Evolutionary conservation across 2,888 invertebrate species (phyloP), one percentile per base, ranked within the genome.

Genomic region (Alloplasta piceator): DNA sequence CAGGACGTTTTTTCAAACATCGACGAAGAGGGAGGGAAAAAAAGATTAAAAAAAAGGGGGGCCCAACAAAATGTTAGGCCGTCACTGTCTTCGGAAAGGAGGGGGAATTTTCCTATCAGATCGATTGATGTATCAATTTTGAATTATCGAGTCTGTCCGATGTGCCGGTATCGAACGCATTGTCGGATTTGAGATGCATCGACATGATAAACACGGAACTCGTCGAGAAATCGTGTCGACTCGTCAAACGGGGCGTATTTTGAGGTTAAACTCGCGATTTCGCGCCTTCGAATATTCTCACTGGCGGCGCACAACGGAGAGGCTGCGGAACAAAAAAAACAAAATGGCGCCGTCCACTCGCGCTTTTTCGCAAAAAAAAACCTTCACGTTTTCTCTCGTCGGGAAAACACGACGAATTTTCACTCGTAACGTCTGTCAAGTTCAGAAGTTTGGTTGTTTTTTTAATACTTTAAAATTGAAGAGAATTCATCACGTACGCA

Each of bases 251-350:
- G 43, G n/a, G 58, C 60, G 55, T 38, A 56, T 71, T 66, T 79
- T 48, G 71, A 76, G 80, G 80, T 80, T 80, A 80, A 26, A 61
- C 48, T 12, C 60, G 56, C 61, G 41, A 76, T 66, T 71, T 76
- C 67, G 71, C 71, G 75, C 61, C 71, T 67, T 38, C 61, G 48
- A 48, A 48, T 10, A 48, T 48, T 48, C 48, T 48, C 48, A 48
- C 48, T 12, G 26, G n/a, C n/a, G 48, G 48, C 48, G 48, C 48
- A 10, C 48, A 48, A 48, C 48, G n/a, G 46, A 46, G 10, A n/a
- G 46, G n/a, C 10, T 10, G 46, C 46, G 5, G n/a, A 6, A n/a
- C n/a, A 46, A 46, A 10, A 12, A 10, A 48, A 10, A 48, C 48
- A 48, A 48, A 48, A 48, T 48, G 48, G 48, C 48, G 12, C 48